A percentile compares a stretch with the other conserved stretches of the same genome.
These are phyloP conservation scores for Agonopterix arenella DNA, from an alignment of 2,888 invertebrate genomes.

Conservation along the genomic window DNA sequence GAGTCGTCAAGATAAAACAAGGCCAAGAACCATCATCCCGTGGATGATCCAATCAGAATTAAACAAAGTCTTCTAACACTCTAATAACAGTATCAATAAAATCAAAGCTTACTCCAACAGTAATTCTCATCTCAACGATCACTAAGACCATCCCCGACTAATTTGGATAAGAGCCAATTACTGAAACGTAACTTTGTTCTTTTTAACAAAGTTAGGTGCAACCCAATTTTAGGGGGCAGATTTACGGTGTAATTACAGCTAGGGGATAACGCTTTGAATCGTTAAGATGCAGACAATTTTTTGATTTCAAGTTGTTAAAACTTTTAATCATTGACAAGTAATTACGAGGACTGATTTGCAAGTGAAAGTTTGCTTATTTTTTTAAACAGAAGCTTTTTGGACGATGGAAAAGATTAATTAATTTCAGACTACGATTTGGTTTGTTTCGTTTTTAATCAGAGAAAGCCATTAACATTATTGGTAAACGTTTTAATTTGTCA, in stretches of 20 bases:
- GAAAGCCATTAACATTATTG: no score
- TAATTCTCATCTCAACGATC: no score
- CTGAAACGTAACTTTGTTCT: constrained; percentile 43
- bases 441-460: no score
- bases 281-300: constrained; percentile 38
- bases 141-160: constrained; percentile 28
- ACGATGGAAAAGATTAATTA: no score
- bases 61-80: neutral
- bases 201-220: constrained; percentile 46
- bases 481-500: no score
- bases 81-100: neutral
- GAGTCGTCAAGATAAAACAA: no score
- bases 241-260: constrained; percentile 51
- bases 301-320: constrained; percentile 34
- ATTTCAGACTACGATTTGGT: no score
- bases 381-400: no score
- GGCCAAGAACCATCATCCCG: constrained; percentile 12
- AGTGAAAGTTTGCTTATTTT: no score
- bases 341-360: no score
- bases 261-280: constrained; percentile 32
- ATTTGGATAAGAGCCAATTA: constrained; percentile 66
- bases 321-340: constrained; percentile 1
- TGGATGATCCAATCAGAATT: no score
- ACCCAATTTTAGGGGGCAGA: constrained; percentile 47
- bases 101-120: no score